Percentiles rank a stretch among this genome's conserved stretches.
Conservation (phyloP, 1,140 invertebrate genomes). For the Drosophila nannoptera region DNA sequence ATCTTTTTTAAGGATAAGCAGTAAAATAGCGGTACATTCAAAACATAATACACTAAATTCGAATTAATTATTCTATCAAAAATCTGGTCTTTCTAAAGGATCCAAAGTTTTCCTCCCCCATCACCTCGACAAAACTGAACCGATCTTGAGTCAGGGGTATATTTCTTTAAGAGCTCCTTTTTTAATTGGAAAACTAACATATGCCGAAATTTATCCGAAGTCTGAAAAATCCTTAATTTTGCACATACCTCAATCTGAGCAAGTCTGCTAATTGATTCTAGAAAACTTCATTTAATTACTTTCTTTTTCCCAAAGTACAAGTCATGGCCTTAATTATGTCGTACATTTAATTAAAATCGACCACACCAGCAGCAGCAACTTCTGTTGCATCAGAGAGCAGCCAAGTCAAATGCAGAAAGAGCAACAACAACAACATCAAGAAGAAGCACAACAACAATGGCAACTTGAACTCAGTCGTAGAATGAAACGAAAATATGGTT, state of each 20-base stretch:
- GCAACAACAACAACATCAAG: constrained; percentile 19
- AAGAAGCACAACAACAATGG: constrained; percentile 35
- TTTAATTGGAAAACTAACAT: too few relatives aligned
- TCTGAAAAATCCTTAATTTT: too few relatives aligned
- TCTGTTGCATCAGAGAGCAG: constrained; percentile 34
- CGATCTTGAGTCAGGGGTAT: too few relatives aligned
- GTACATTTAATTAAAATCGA: constrained; percentile 43
- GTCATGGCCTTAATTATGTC: constrained; percentile 24
- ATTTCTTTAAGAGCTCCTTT: too few relatives aligned
- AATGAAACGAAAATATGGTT: constrained; percentile 70
- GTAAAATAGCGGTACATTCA: too few relatives aligned
- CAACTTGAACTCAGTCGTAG: constrained; percentile 56
- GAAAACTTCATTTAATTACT: not conserved
- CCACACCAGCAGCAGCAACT: constrained; percentile 15
- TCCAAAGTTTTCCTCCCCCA: too few relatives aligned
- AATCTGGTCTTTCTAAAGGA: too few relatives aligned
- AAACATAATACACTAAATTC: too few relatives aligned
- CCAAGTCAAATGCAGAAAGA: constrained; percentile 13
- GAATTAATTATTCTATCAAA: too few relatives aligned
- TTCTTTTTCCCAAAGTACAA: not conserved
- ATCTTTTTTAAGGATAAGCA: too few relatives aligned
- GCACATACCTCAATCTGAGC: not conserved
- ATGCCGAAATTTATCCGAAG: too few relatives aligned
- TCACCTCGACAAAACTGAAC: too few relatives aligned
- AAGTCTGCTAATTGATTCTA: not conserved